phyloP scores from a whole-genome alignment of 1,140 invertebrate genomes.

The Ceratosolen solmsi region DNA sequence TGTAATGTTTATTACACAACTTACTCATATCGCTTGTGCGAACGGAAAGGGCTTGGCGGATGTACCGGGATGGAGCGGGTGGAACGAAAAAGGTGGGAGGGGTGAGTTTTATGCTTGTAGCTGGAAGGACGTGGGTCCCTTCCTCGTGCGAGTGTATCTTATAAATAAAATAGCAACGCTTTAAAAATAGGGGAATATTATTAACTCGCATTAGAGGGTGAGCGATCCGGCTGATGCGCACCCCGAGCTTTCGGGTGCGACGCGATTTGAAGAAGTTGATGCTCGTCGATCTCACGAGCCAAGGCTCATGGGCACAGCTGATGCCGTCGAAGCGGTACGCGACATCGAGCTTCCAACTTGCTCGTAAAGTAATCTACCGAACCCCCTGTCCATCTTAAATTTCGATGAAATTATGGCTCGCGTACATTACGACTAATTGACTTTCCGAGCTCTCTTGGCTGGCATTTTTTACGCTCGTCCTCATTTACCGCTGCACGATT shows the following conservation, averaged over 20 bases:
- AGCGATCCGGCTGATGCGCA: constrained; percentile 37
- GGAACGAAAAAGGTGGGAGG: no score
- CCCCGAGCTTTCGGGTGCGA: not conserved
- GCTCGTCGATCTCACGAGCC: not conserved
- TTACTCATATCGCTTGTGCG: constrained; percentile 1
- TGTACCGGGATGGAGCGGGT: not conserved
- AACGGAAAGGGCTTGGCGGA: not conserved
- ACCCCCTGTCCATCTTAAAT: constrained; percentile 26
- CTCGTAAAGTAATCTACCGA: constrained; percentile 45
- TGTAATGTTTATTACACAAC: constrained; percentile 25
- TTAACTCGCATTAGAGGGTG: constrained; percentile 67
- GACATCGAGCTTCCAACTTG: constrained; percentile 25
- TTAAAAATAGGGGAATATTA: constrained; percentile 67
- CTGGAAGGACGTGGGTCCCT: not conserved
- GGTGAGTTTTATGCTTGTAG: constrained; percentile 33
- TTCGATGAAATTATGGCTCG: not conserved
- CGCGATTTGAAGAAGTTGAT: constrained; percentile 15
- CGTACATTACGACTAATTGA: constrained; percentile 18
- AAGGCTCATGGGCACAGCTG: constrained; percentile 57
- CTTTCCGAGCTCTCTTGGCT: not conserved
- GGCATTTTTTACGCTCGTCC: no score
- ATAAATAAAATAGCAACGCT: constrained; percentile 66
- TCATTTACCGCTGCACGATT: no score
- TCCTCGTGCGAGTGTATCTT: constrained; percentile 52
- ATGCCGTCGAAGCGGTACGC: constrained; percentile 53